A percentile compares a stretch with the other conserved stretches of the same genome.
Evolutionary conservation across 2,888 invertebrate genomes (phyloP).

Genomic region (Caradrina kadenii): DNA sequence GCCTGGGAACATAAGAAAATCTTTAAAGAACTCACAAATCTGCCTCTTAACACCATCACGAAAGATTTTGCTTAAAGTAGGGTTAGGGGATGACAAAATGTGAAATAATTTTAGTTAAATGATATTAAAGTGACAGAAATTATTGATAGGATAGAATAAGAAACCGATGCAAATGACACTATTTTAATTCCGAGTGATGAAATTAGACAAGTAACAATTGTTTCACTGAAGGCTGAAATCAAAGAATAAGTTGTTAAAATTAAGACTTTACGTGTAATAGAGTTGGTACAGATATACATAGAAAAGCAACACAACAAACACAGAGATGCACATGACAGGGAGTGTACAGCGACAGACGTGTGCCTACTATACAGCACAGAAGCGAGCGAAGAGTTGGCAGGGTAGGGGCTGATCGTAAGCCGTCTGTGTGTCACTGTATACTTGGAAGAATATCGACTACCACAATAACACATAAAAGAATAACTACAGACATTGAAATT

Average conservation of each 20-base stretch:
- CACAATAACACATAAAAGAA: conserved; percentile 35
- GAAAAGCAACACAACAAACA: conserved; percentile 59
- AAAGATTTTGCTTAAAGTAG: conserved; percentile 26
- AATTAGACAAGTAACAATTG: conserved; percentile 1
- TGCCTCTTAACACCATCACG: conserved; percentile 78
- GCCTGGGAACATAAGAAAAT: conserved; percentile 94
- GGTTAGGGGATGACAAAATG: background rate
- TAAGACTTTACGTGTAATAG: conserved; percentile 15
- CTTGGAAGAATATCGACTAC: conserved; percentile 51
- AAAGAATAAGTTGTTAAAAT: conserved; percentile 15
- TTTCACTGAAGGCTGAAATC: conserved; percentile 3
- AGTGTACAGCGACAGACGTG: conserved; percentile 71
- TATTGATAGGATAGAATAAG: conserved; percentile 19
- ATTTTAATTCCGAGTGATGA: conserved; percentile 15
- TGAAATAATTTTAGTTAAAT: conserved; percentile 6
- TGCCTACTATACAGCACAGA: conserved; percentile 22
- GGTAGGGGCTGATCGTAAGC: conserved; percentile 22
- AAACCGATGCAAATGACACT: conserved; percentile 1
- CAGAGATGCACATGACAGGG: conserved; percentile 65
- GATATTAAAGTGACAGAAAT: conserved; percentile 8
- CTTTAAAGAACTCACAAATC: conserved; percentile 92
- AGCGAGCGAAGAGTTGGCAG: conserved; percentile 36
- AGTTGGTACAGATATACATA: conserved; percentile 29
- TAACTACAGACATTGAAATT: conserved; percentile 29
- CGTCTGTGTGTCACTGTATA: conserved; percentile 51